phyloP scores from a whole-genome alignment of 1,140 invertebrate species.

The Aporrectodea caliginosa region DNA sequence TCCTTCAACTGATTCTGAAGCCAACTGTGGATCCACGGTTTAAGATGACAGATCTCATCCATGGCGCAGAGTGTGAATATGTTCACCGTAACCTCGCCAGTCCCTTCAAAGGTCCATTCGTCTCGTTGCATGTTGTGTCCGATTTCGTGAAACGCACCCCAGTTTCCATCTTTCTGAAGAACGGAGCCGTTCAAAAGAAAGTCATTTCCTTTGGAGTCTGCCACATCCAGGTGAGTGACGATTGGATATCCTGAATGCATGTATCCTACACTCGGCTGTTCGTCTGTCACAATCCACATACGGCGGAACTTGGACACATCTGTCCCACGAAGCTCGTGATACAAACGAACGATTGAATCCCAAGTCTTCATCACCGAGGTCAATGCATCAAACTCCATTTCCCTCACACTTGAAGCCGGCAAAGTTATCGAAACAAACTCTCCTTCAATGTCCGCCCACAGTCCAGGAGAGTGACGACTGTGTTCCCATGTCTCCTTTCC shows the following conservation, averaged over 20 bases:
- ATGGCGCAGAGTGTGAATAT: constrained; percentile 41
- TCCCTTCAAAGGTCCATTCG: too few species aligned
- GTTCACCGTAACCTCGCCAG: constrained; percentile 38
- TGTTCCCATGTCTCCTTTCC: constrained; percentile 28
- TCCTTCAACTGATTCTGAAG: constrained; percentile 17
- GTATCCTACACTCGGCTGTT: constrained; percentile 35
- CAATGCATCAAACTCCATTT: constrained; percentile 18
- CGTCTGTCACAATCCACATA: constrained; percentile 36
- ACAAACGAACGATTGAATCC: constrained; percentile 34
- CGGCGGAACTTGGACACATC: constrained; percentile 25
- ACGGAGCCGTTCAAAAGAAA: constrained; percentile 34
- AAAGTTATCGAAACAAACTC: constrained; percentile 36
- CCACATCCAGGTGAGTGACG: constrained; percentile 38
- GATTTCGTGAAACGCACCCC: constrained; percentile 40
- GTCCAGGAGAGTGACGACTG: constrained; percentile 25
- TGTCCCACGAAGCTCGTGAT: constrained; percentile 34
- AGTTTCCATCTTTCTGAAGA: too few species aligned
- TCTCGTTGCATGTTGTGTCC: too few species aligned
- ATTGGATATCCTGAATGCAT: constrained; percentile 43
- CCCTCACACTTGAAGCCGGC: constrained; percentile 34
- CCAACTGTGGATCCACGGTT: constrained; percentile 36
- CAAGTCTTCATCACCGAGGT: constrained; percentile 32
- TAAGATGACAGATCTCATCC: too few species aligned
- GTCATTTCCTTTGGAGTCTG: constrained; percentile 27
- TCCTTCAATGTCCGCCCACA: constrained; percentile 38